Evolutionary conservation across 2,888 invertebrate genomes (phyloP).

Genomic region (Rotaria socialis): DNA sequence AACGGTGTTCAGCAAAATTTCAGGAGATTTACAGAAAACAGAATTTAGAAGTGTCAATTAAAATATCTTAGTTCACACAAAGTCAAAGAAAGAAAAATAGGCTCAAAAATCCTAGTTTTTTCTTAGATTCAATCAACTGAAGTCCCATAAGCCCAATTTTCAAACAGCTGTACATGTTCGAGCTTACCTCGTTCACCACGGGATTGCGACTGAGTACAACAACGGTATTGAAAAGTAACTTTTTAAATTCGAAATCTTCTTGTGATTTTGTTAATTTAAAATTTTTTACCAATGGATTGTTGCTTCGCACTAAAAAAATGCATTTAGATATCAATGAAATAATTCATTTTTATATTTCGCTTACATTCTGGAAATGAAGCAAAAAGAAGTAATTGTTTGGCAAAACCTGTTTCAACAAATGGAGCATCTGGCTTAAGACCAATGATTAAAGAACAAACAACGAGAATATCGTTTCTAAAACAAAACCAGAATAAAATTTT

Average conservation of each 20-base stretch:
- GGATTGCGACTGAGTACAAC: conserved; percentile 54
- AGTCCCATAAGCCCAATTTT: no score
- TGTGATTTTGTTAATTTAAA: conserved; percentile 47
- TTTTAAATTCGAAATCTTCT: conserved; percentile 60
- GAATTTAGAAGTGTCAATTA: no score
- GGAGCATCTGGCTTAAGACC: conserved; percentile 53
- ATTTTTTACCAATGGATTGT: conserved; percentile 42
- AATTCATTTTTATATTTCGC: background rate
- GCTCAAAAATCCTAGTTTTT: no score
- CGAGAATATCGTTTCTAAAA: conserved; percentile 56
- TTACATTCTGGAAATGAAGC: conserved; percentile 59
- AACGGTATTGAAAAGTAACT: conserved; percentile 56
- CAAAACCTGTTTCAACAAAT: conserved; percentile 59
- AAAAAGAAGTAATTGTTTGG: conserved; percentile 57
- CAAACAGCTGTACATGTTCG: no score
- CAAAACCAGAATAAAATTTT: background rate
- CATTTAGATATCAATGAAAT: background rate
- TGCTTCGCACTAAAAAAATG: conserved; percentile 38
- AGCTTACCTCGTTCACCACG: conserved; percentile 52
- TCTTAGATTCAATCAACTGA: no score
- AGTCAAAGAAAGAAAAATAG: no score
- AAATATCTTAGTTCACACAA: no score
- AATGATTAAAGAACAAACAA: conserved; percentile 54
- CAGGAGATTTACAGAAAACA: no score
- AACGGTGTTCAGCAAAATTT: no score